Conservation (phyloP, 2,113 vertebrate species). For the Microcebus jonahi region DNA sequence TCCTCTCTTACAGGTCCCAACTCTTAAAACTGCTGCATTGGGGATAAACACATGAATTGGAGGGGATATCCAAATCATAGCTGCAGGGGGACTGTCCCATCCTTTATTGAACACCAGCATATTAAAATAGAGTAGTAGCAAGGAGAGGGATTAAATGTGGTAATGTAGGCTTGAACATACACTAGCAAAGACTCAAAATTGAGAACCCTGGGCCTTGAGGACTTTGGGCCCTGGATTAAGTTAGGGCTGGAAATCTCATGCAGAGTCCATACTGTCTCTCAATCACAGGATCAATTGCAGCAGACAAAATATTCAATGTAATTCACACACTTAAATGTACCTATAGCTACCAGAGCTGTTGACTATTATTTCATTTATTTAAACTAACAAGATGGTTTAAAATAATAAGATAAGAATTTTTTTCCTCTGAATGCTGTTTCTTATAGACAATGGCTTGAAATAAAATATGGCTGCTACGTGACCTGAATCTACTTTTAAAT, state of each 20-base stretch:
- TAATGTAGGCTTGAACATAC: background rate
- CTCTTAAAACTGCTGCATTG: background rate
- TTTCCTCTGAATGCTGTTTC: constrained; percentile 72
- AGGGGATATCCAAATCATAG: background rate
- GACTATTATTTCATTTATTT: constrained; percentile 77
- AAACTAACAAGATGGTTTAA: constrained; percentile 79
- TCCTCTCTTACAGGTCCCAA: background rate
- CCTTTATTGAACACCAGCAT: background rate
- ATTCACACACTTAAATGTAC: background rate
- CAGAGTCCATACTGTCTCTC: background rate
- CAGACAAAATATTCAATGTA: background rate
- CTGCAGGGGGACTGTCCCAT: background rate
- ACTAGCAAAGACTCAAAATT: background rate
- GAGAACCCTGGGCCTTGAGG: background rate
- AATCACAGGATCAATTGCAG: background rate
- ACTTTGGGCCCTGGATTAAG: background rate
- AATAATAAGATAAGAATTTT: constrained; percentile 60
- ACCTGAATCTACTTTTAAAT: constrained; percentile 78
- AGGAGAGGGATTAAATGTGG: background rate
- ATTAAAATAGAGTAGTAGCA: background rate
- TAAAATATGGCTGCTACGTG: constrained; percentile 78
- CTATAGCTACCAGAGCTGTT: background rate
- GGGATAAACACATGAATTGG: background rate
- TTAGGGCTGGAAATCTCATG: background rate
- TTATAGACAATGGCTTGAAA: constrained; percentile 80